Evolutionary conservation across 2,113 vertebrate genomes (phyloP), one percentile per base, ranked within the genome.

Genomic region (Microcebus griseorufus): DNA sequence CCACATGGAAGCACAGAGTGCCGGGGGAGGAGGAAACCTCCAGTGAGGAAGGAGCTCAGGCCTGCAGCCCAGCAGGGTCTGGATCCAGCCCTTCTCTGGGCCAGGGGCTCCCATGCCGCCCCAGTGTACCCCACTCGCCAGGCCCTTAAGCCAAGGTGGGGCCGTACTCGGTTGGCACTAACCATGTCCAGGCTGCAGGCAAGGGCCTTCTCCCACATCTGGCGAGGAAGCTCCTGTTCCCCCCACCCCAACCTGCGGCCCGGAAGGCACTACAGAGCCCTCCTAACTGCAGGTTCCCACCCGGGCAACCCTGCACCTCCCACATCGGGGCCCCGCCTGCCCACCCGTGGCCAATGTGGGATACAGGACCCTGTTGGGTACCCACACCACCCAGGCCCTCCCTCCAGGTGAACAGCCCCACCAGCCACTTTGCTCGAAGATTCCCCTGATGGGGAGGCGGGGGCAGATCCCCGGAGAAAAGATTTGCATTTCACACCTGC

Each of bases 1-100:
- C 16, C 16, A 2, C 17, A 42, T 6, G 11, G 22, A 72, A 23
- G 25, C 5, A 20, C 34, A 0, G 14, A 14, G 55, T 4, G 1
- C 10, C 1, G 5, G 23, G 55, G 29, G 2, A 5, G 9, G 0
- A 7, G 0, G 53, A 17, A 23, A 39, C 13, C 9, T 3, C 0
- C 0, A 16, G 34, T 25, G 32, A 37, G 39, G 8, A 22, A 12
- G 39, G 55, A 11, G 17, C 48, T 64, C 48, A 42, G 70, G 48
- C 9, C 62, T 64, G 62, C 11, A 64, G 55, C 62, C 27, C 12
- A 12, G 11, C 25, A 64, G 11, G 27, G 62, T 64, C 62, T 64
- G 62, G 62, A 29, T 34, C 78, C 18, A 16, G 22, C 53, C 72
- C 11, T 13, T 18, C 27, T n/a, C 55, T 65, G 69, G 45, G 93